Evolutionary conservation across 2,113 vertebrate genomes (phyloP), one percentile per base, ranked within the genome.

Genomic region (Tretioscincus oriximinensis): DNA sequence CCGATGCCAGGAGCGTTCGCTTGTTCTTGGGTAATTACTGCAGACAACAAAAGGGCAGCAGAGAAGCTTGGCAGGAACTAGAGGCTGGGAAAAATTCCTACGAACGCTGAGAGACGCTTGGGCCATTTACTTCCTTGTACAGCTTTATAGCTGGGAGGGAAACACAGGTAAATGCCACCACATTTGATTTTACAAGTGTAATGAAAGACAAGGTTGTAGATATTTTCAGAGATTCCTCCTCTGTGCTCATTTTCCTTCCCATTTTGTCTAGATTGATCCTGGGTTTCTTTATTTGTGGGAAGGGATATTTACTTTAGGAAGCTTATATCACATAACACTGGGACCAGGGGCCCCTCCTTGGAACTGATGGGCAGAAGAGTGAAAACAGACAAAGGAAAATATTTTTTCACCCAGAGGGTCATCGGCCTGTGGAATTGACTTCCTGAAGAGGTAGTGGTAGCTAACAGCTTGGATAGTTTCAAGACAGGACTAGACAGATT

Each of bases 1-100:
- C 81, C 80, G 14, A 9, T 78, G 92, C 93, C 92, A 93, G 87
- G 61, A 88, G 9, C 4, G 31, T 88, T 89, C 84, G 77, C 90
- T 90, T 92, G 92, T 85, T 76, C 22, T 3, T 2, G 71, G 76
- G 90, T 84, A 77, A 81, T 31, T 88, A 84, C 86, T 88, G 85
- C 90, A 12, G 81, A 49, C 71, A 90, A 92, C 90, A 91, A 89
- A 91, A 85, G 73, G 63, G 69, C 1, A 66, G 64, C 76, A 28
- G 75, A 66, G 0, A 12, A 86, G 60, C 63, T 24, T 47, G 12
- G 75, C 51, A 84, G 54, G 81, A 76, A 76, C 10, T 35, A 41
- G 86, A 80, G 71, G 2, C 75, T 4, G 82, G 80, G 84, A 70
- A 76, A n/a, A 67, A 31, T 86, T 90, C 90, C 87, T 89, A 7